Evolutionary conservation across 2,113 vertebrate species (phyloP).

Genomic region (Rhegmatorhina hoffmannsi): DNA sequence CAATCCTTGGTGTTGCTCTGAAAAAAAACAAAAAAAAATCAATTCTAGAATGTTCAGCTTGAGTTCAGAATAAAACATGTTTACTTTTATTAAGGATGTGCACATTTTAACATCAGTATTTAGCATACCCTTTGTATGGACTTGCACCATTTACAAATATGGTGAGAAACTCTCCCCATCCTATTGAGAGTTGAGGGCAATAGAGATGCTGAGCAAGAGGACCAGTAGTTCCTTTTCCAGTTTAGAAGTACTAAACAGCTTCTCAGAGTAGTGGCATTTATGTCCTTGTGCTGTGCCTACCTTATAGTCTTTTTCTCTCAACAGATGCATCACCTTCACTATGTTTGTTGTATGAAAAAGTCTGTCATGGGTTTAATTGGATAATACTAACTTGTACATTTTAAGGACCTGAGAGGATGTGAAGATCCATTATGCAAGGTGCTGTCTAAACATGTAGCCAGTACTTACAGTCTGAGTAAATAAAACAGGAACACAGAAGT

Average conservation of each 20-base stretch:
- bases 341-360: not conserved
- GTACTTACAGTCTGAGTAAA: not conserved
- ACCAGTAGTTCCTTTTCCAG: not conserved
- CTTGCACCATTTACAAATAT: not conserved
- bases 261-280: not conserved
- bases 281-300: not conserved
- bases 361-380: not conserved
- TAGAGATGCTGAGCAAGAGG: not conserved
- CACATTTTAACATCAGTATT: not conserved
- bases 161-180: not conserved
- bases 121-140: not conserved
- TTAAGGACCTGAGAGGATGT: not conserved
- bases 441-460: not conserved
- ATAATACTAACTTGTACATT: not conserved
- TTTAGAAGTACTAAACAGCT: not conserved
- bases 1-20: not conserved
- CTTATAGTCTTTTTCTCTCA: not conserved
- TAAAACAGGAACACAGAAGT: not conserved
- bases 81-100: not conserved
- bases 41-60: not conserved
- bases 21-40: not conserved
- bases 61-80: not conserved
- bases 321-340: not conserved
- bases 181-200: not conserved
- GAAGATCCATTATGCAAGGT: not conserved